phyloP scores from a whole-genome alignment of 2,888 invertebrate species.

The Apocheima hispidaria region DNA sequence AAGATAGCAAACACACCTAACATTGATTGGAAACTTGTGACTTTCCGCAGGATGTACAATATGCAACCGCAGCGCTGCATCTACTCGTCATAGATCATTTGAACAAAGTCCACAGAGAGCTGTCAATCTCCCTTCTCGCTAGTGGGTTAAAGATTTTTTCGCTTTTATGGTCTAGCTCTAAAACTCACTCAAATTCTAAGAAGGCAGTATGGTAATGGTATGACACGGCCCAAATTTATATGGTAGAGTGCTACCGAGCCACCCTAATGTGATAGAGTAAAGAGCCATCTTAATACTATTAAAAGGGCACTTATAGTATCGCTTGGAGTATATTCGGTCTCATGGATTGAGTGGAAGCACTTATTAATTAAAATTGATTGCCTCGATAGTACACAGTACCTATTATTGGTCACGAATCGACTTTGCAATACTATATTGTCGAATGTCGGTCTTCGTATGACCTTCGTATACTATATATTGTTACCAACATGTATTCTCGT shows the following conservation, averaged over 20 bases:
- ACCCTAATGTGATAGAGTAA: constrained; percentile 30
- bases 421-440: constrained; percentile 2
- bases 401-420: constrained; percentile 13
- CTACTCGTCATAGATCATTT: no score
- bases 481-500: background rate
- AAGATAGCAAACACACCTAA: no score
- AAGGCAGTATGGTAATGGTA: background rate
- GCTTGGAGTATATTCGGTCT: constrained; percentile 29
- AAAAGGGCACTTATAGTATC: constrained; percentile 49
- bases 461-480: background rate
- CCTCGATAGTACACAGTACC: constrained; percentile 13
- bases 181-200: no score
- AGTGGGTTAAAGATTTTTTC: no score
- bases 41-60: no score
- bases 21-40: no score
- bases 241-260: background rate
- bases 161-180: no score
- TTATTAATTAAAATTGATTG: constrained; percentile 21
- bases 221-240: background rate
- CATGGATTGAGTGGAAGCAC: constrained; percentile 33
- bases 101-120: no score
- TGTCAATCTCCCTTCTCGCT: no score
- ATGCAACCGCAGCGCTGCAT: no score
- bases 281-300: constrained; percentile 55
- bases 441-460: background rate